Base-by-base conservation (phyloP, 2,888 invertebrate genomes). In the Lepidochrysops patricia region DNA sequence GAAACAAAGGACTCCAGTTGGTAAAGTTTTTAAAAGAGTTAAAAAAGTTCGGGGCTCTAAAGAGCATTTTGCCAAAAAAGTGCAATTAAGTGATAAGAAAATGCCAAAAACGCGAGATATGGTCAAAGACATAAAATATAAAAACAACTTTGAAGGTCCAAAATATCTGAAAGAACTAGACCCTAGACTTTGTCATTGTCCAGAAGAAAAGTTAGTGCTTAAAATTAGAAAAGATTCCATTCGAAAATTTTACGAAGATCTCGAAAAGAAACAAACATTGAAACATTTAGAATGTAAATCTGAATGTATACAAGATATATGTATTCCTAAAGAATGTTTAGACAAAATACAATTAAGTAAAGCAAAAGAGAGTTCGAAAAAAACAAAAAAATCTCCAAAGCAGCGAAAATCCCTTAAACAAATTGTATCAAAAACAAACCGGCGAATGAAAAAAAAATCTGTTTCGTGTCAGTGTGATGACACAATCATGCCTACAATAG, bases 151-250 rank as follows among this genome's bases (percentile, higher is more conserved):
- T 57, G 63, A 68, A 60, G 66, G 66, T 50, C 62, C 68, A 7
- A 66, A 61, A 60, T 70, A 69, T 60, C 13, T 70, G 2, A 70
- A 63, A 29, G 64, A 68, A 25, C 64, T 70, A 4, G 66, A 64
- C 60, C 62, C 58, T 29, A 68, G 62, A 58, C 52, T 70, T 13
- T 52, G 52, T 9, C 52, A 6, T 12, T 52, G 52, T 15, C 27
- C 13, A 4, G 63, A 66, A 62, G 50, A 65, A 54, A 65, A 64
- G 37, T 13, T 70, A 35, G 60, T 63, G 49, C 27, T 64, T 7
- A 56, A 60, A 57, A 67, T 74, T 35, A 72, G 63, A 67, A 79
- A 75, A 64, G 79, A 81, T 70, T 79, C 78, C 4, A 57, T 78
- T 35, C 61, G 58, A 29, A 63, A 77, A 52, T 74, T 67, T 61